Base-by-base conservation (phyloP, 2,113 vertebrate genomes). In the Alectura lathami region DNA sequence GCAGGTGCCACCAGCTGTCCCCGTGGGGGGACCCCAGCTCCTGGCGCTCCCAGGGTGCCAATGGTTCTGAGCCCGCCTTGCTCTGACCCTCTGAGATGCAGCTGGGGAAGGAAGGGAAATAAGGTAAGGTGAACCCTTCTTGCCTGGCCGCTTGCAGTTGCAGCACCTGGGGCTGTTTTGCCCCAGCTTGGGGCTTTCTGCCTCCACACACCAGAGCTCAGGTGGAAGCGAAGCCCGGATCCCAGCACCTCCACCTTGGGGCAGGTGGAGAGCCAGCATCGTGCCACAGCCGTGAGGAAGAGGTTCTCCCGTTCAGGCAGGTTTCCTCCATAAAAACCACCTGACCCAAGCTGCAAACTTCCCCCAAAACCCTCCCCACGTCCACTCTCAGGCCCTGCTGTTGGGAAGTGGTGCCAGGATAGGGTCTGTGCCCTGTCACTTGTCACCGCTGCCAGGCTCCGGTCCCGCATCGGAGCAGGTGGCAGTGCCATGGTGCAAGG, bases 361-460 rank as follows among this genome's bases (percentile, higher is more conserved):
- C n/a, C n/a, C n/a, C n/a, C n/a, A n/a, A n/a, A n/a, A n/a, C n/a
- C n/a, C 36, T 48, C 64, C 72, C 57, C 48, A 1, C 4, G 1
- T 29, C 34, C 27, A 9, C 29, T 43, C 54, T 14, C 1, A 0
- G 54, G 53, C 42, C 66, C 40, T 80, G 74, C 29, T 1, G 6
- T 0, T 8, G 47, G 10, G 47, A 76, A 27, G 1, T 0, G 2
- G 6, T 3, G 8, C n/a, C n/a, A n/a, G n/a, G n/a, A n/a, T n/a
- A n/a, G n/a, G 38, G 29, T 38, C 3, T 34, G n/a, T 59, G 2
- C 38, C 4, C 24, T 47, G 38, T 5, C 38, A 2, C 30, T 17
- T 70, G 13, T 59, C 24, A 15, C 54, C 40, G 18, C 47, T 20
- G 26, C 11, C 32, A 4, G 0, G 0, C 47, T 22, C 11, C 5